Evolutionary conservation across 2,113 vertebrate species (phyloP).

Genomic region (Taxidea taxus): DNA sequence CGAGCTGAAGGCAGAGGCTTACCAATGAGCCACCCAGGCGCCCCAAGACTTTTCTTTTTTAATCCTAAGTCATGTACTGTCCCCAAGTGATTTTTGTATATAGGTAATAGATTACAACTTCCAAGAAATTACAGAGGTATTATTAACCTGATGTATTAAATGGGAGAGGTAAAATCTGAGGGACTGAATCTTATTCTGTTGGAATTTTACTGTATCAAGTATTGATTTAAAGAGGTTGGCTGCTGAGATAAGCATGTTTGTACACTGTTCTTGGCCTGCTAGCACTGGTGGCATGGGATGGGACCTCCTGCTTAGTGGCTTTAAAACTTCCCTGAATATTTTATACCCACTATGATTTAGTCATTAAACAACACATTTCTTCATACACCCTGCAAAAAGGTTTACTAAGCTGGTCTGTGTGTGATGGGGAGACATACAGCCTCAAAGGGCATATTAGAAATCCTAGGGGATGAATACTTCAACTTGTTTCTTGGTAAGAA

Average conservation of each 20-base stretch:
- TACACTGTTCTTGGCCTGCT: not conserved
- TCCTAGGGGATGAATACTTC: not conserved
- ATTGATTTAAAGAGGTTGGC: not conserved
- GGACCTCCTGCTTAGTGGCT: not conserved
- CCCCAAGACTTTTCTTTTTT: not conserved
- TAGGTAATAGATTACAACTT: not conserved
- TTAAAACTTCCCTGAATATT: not conserved
- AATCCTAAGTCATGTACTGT: not conserved
- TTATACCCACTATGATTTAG: not conserved
- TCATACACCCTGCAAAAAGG: not conserved
- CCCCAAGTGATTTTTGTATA: not conserved
- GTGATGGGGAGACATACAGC: not conserved
- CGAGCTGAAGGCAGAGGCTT: no score
- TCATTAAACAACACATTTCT: slow-evolving; percentile 8
- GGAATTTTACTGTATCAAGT: not conserved
- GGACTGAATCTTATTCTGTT: not conserved
- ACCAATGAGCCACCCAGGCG: no score
- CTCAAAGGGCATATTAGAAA: not conserved
- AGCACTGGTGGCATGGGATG: not conserved
- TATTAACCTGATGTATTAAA: not conserved
- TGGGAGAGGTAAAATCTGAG: not conserved
- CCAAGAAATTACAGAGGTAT: not conserved
- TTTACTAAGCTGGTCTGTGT: not conserved
- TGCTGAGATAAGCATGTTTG: not conserved
- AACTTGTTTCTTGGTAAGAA: not conserved